Evolutionary conservation across 2,113 vertebrate species (phyloP).

Genomic region (Oryzias javanicus): DNA sequence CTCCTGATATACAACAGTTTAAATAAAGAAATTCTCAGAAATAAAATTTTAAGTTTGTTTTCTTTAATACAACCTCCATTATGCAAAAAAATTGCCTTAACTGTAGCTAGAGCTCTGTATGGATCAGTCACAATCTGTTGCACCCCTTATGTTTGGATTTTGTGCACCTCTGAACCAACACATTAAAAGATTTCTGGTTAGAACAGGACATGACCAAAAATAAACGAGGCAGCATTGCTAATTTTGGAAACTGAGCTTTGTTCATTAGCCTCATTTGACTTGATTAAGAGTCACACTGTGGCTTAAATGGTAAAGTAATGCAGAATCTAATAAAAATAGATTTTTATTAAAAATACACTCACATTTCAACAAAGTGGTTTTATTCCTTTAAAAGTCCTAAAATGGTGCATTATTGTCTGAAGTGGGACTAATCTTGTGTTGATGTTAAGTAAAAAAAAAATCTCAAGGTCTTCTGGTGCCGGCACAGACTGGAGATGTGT

Average conservation of each 20-base stretch:
- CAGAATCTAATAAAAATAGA: not conserved
- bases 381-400: not conserved
- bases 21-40: too few species aligned
- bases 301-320: too few species aligned
- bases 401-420: not conserved
- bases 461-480: constrained; percentile 52
- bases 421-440: constrained; percentile 45
- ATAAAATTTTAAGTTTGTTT: too few species aligned
- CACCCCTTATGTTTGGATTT: not conserved
- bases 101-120: too few species aligned
- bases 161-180: constrained; percentile 9
- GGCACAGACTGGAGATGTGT: constrained; percentile 16
- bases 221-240: constrained; percentile 17
- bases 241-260: constrained; percentile 16
- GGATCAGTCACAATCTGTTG: too few species aligned
- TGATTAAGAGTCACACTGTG: not conserved
- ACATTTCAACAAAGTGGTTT: constrained; percentile 1
- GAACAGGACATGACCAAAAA: constrained; percentile 27
- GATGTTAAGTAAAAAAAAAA: constrained; percentile 44
- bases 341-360: not conserved
- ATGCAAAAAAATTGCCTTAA: too few species aligned
- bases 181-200: constrained; percentile 24
- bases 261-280: constrained; percentile 6
- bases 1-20: too few species aligned
- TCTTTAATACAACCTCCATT: too few species aligned